Percentiles rank a stretch among this genome's conserved stretches.
These are phyloP conservation scores for Coelopa pilipes DNA, from an alignment of 2,888 invertebrate species.

Conservation along the genomic window DNA sequence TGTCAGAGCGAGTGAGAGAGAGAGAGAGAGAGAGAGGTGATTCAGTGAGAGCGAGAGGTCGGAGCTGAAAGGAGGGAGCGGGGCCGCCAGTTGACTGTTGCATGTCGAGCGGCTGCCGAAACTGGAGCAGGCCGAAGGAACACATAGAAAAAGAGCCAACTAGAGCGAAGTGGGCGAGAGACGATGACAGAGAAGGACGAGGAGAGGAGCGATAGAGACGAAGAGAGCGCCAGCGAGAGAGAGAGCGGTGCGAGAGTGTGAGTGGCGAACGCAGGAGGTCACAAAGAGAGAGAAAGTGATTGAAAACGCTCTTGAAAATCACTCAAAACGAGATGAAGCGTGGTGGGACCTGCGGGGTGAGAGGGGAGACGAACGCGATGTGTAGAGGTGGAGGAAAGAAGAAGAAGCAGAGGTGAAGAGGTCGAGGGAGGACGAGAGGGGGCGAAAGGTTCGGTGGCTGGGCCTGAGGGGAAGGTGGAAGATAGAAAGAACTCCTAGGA, in stretches of 20 bases:
- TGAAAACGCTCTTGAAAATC: slow-evolving; percentile 25
- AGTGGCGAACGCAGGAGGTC: too few relatives aligned
- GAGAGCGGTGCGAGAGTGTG: not conserved
- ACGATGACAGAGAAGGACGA: too few relatives aligned
- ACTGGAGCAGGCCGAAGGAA: not conserved
- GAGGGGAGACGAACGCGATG: not conserved
- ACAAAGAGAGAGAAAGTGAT: slow-evolving; percentile 25
- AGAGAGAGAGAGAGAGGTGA: too few relatives aligned
- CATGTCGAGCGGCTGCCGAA: slow-evolving; percentile 16
- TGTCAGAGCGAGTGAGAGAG: too few relatives aligned
- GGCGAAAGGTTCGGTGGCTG: too few relatives aligned
- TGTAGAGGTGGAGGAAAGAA: not conserved
- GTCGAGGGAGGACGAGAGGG: too few relatives aligned
- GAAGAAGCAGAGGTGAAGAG: too few relatives aligned
- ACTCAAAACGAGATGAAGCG: slow-evolving; percentile 17
- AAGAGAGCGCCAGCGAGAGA: not conserved
- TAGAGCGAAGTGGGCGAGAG: not conserved
- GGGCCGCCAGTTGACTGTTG: slow-evolving; percentile 23
- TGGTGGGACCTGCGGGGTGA: not conserved
- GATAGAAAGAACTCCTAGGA: too few relatives aligned
- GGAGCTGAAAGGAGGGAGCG: too few relatives aligned
- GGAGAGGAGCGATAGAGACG: too few relatives aligned
- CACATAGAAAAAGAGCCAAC: not conserved
- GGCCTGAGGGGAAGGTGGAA: too few relatives aligned
- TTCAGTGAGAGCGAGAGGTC: too few relatives aligned